Conservation (phyloP, 2,797 vertebrate species). For the Alfaro cultratus region DNA sequence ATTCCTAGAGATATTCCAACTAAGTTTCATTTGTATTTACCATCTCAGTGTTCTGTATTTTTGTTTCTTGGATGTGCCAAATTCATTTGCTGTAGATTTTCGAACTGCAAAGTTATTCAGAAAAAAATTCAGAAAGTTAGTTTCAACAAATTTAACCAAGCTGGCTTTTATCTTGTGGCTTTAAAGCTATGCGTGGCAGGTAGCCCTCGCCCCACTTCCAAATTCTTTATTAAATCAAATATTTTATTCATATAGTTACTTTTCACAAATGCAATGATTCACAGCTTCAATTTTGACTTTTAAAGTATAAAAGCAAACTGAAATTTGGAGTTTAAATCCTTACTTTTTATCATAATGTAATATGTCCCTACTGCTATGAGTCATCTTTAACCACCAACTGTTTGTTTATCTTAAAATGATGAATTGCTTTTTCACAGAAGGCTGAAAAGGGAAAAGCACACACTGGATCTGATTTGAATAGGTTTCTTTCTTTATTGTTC, state of each 20-base stretch:
- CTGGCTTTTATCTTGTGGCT: not conserved
- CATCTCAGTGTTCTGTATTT: not conserved
- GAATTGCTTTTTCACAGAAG: not conserved
- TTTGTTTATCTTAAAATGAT: conserved; percentile 1
- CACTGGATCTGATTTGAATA: not conserved
- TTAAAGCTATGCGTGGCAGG: not conserved
- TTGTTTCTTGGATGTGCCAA: not conserved
- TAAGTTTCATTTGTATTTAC: not conserved
- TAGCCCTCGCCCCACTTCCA: no score
- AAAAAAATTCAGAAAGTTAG: not conserved
- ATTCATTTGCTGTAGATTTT: not conserved
- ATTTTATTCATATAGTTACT: not conserved
- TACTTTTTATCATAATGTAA: not conserved
- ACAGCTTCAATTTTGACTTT: not conserved
- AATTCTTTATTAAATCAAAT: not conserved
- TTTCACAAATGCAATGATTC: not conserved
- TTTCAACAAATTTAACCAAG: not conserved
- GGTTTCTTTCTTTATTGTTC: not conserved
- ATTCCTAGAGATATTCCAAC: not conserved
- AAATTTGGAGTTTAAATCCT: not conserved
- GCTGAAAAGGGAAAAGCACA: not conserved
- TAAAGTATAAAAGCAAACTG: not conserved
- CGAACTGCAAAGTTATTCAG: not conserved
- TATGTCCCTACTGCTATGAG: not conserved
- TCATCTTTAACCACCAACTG: conserved; percentile 9